Base-by-base conservation (phyloP, 2,888 invertebrate genomes). In the Thalpophila matura region DNA sequence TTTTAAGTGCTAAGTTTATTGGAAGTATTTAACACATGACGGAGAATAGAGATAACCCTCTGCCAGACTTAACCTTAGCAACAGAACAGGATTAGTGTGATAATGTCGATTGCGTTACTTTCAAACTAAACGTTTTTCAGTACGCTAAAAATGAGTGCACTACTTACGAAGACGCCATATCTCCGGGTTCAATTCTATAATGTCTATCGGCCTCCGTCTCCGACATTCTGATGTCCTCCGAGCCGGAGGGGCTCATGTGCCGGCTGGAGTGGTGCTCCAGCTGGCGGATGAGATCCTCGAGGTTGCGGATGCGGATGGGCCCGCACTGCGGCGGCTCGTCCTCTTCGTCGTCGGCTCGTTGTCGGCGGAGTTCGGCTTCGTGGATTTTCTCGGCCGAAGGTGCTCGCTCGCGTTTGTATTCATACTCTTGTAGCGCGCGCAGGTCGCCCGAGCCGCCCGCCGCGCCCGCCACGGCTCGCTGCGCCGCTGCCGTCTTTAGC, bases 231-330 rank as follows among this genome's bases (percentile, higher is more conserved):
- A 98, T 98, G 86, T 98, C 98, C 89, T 98, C 98, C 16, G 98
- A 98, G 66, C 98, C 98, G 79, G 98, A 97, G 50, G 98, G 98
- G 86, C 98, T 98, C 97, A 98, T 98, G 91, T 98, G 98, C 20
- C 98, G 95, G 69, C 96, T 96, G 79, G 98, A 97, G 90, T 98
- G 98, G 88, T 98, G 98, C 89, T 98, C 98, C 80, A 98, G 94
- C 91, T 98, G 98, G 56, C 98, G 95, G 85, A 99, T 98, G 68
- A 99, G 96, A 91, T 99, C 98, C 92, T 99, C 98, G 73, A 99
- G 95, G 90, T 98, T 99, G 75, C 99, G 96, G 89, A 99, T 98
- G 78, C 98, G 96, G 86, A 98, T 96, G 42, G 98, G 97, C n/a
- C 97, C 97, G 79, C 97, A 96, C 14, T 97, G 97, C 9, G 97